These are phyloP conservation scores for Bugulina stolonifera DNA, from an alignment of 2,888 invertebrate species.

Conservation along the genomic window DNA sequence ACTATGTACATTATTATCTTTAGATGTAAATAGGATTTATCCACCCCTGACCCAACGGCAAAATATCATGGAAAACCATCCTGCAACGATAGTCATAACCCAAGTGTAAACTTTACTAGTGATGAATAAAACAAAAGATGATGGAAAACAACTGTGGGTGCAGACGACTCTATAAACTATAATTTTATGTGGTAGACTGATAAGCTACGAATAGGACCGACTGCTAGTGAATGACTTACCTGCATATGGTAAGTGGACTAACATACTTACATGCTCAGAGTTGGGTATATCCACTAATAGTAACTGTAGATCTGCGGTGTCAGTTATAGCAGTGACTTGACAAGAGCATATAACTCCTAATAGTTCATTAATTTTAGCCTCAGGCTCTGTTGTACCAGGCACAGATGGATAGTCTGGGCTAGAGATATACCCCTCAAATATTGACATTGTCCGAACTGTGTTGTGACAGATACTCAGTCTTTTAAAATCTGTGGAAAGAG, in stretches of 20 bases:
- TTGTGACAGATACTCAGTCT: conserved; percentile 4
- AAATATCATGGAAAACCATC: too few species aligned
- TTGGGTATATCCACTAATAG: neutral
- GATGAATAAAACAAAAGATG: too few species aligned
- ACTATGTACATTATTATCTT: too few species aligned
- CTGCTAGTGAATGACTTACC: too few species aligned
- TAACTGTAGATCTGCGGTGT: neutral
- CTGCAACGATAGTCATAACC: too few species aligned
- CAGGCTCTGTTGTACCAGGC: neutral
- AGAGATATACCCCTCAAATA: conserved; percentile 4
- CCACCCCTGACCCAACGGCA: too few species aligned
- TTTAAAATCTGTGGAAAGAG: neutral
- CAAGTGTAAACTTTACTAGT: too few species aligned
- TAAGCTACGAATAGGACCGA: too few species aligned
- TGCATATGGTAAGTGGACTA: neutral
- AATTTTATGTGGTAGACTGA: too few species aligned
- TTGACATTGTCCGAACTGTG: neutral
- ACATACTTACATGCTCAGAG: neutral
- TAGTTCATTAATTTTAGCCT: neutral
- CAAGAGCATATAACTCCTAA: neutral
- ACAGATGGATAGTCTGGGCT: conserved; percentile 9
- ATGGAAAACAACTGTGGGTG: too few species aligned
- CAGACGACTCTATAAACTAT: too few species aligned
- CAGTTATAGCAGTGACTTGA: neutral
- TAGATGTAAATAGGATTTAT: too few species aligned